Evolutionary conservation across 2,797 vertebrate species (phyloP).

Genomic region (Paguma larvata): DNA sequence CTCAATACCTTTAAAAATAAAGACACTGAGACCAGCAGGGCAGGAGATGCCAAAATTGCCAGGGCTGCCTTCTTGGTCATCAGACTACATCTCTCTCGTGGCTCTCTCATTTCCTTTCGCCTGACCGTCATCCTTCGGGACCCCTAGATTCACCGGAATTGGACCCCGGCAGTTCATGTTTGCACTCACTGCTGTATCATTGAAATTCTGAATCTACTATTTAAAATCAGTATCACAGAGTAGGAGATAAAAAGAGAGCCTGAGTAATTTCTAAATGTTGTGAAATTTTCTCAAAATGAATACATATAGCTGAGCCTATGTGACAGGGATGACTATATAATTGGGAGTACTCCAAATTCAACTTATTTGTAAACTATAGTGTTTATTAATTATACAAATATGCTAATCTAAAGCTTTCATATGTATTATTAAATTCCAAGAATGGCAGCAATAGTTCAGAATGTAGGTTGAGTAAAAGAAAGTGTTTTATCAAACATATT

Average conservation of each 20-base stretch:
- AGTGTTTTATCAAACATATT: background rate
- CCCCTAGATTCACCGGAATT: too few relatives aligned
- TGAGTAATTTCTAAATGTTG: background rate
- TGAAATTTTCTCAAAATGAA: background rate
- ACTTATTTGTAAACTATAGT: background rate
- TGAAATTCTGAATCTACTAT: background rate
- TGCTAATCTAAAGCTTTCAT: background rate
- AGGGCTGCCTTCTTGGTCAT: too few relatives aligned
- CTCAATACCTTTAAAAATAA: too few relatives aligned
- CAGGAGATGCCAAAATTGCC: too few relatives aligned
- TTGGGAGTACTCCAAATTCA: background rate
- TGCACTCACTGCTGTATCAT: background rate
- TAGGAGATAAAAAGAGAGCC: background rate
- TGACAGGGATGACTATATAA: background rate
- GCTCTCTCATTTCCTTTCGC: too few relatives aligned
- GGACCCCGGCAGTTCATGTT: background rate
- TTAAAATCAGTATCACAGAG: background rate
- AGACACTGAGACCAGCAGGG: too few relatives aligned
- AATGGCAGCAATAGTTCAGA: background rate
- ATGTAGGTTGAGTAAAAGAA: background rate
- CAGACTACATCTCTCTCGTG: too few relatives aligned
- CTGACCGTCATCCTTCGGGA: too few relatives aligned
- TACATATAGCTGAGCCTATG: background rate
- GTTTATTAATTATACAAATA: slow-evolving; percentile 3
- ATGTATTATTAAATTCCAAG: background rate